Evolutionary conservation across 1,140 invertebrate species (phyloP), one percentile per base, ranked within the genome.

Genomic region (Battus philenor): DNA sequence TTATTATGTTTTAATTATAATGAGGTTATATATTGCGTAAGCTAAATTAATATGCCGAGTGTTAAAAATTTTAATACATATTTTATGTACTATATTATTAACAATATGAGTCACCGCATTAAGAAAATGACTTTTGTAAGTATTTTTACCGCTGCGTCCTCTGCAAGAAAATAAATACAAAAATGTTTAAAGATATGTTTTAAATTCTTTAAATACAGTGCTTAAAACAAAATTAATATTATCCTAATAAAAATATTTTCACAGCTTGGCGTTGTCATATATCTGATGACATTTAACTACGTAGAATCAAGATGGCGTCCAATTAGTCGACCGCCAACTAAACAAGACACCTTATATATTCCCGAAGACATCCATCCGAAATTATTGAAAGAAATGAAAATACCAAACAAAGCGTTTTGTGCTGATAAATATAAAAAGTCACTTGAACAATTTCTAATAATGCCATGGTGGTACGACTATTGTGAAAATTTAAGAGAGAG

Each of bases 381-480:
- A 4, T 18, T 29, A 1, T 29, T 47, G 6, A 33, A 26, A 22
- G 12, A 55, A 11, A 18, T 59, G 5, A 57, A 47, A 27, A 49
- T 77, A 17, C 69, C 70, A 0, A 71, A 66, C 13, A 47, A 47
- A 8, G 32, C 49, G 0, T 70, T 74, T 20, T 77, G 73, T 36
- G 29, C 53, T 0, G 39, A 55, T 12, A 62, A 63, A 58, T 33
- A 54, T 4, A 38, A 54, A 7, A 18, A 46, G 1, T 31, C 50
- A 3, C 32, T 47, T 5, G 44, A 44, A 0, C 44, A 48, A 1
- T 65, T 55, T 12, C 15, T 61, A 4, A 47, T 68, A 4, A 29
- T 69, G 5, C 73, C 69, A 0, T 77, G 68, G 69, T 74, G 69
- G 73, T 63, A 66, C 18, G 27, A 64, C 0, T 58, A 68, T 36